phyloP scores from a whole-genome alignment of 2,888 invertebrate species.

The Coelopa pilipes region DNA sequence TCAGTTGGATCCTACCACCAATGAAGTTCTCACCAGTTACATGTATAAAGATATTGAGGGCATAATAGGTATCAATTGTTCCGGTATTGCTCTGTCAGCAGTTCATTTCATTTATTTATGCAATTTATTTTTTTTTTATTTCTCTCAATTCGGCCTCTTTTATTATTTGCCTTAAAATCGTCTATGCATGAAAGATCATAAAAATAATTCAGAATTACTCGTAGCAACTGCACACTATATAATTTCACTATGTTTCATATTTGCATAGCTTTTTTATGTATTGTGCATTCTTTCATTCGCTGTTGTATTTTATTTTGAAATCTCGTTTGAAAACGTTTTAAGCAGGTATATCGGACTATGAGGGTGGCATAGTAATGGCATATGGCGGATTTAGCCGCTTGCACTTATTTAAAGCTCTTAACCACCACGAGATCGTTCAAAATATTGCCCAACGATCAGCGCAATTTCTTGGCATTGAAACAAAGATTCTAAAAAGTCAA shows the following conservation, averaged over 20 bases:
- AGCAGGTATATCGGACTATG: conserved; percentile 83
- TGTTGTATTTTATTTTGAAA: conserved; percentile 43
- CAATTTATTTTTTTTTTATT: conserved; percentile 22
- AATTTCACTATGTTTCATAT: background rate
- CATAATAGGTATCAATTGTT: conserved; percentile 69
- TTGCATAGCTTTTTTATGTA: background rate
- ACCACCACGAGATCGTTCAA: conserved; percentile 87
- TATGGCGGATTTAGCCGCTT: conserved; percentile 91
- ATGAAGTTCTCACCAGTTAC: conserved; percentile 83
- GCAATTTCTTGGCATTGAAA: conserved; percentile 81
- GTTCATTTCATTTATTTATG: conserved; percentile 38
- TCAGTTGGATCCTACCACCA: conserved; percentile 89
- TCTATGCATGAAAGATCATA: no score
- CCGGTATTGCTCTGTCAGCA: conserved; percentile 29
- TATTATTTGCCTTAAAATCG: no score
- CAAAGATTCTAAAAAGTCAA: conserved; percentile 84
- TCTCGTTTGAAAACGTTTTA: conserved; percentile 58
- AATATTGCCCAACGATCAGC: conserved; percentile 86
- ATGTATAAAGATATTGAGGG: conserved; percentile 88
- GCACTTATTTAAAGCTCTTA: conserved; percentile 88
- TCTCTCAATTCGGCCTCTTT: conserved; percentile 42
- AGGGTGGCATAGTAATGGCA: conserved; percentile 93
- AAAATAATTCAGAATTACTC: no score
- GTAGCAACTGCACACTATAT: background rate
- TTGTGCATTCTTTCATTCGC: conserved; percentile 9